Conservation (phyloP, 1,140 invertebrate genomes). For the Drosophila punjabiensis region DNA sequence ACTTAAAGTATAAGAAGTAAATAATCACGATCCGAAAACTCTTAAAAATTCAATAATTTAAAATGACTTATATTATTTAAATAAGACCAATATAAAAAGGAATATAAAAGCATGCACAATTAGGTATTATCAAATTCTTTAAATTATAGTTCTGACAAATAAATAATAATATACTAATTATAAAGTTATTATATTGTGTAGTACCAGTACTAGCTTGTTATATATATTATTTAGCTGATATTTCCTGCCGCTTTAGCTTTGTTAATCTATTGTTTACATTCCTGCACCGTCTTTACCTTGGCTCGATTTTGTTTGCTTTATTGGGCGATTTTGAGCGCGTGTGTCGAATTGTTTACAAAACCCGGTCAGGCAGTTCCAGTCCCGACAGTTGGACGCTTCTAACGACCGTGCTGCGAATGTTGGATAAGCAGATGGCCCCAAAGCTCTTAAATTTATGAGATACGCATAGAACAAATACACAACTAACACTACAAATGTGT, state of each 20-base stretch:
- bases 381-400: constrained; percentile 10
- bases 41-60: too few relatives aligned
- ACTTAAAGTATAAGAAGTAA: too few relatives aligned
- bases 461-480: constrained; percentile 15
- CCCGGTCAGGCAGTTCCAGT: constrained; percentile 1
- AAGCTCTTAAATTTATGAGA: constrained; percentile 14
- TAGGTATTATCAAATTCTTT: neutral
- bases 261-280: constrained; percentile 33
- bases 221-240: constrained; percentile 8
- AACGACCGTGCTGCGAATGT: constrained; percentile 40
- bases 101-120: neutral
- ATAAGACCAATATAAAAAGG: too few relatives aligned
- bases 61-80: too few relatives aligned
- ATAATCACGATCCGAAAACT: too few relatives aligned
- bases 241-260: constrained; percentile 28
- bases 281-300: constrained; percentile 34
- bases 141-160: neutral
- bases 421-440: constrained; percentile 48
- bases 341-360: constrained; percentile 38
- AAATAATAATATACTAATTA: neutral
- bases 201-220: neutral
- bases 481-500: neutral
- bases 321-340: constrained; percentile 34
- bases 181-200: neutral
- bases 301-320: constrained; percentile 40